Evolutionary conservation across 2,888 invertebrate genomes (phyloP), one percentile per base, ranked within the genome.

Genomic region (Neoaliturus tenellus): DNA sequence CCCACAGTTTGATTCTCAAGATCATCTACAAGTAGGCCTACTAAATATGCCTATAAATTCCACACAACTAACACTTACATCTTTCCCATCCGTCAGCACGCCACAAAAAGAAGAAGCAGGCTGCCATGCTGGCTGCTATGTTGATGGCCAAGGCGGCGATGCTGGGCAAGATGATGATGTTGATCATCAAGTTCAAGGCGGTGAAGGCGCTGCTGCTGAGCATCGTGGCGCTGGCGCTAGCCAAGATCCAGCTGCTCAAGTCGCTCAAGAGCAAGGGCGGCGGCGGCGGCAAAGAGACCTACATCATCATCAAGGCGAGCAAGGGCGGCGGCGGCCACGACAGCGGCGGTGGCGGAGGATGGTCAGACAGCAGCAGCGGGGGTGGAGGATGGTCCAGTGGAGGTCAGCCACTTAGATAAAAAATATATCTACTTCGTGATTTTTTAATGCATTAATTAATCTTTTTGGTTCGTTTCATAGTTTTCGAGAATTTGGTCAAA

Each of bases 101-200:
- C 28, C 58, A 39, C 1, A 86, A 88, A 35, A 90, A 69, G 71
- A 71, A 93, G 92, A 92, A 92, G 10, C 92, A 93, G 92, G 91
- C 93, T 91, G 92, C 92, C 85, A 93, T 93, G 92, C 91, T 93
- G 87, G 93, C 93, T 91, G 91, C 92, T 92, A 93, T 93, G 0
- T 92, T 93, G 92, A 92, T 92, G 91, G 93, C 93, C 31, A 91
- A 93, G 91, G 92, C 93, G 91, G 92, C 93, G 0, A 91, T 93
- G 90, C 92, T 94, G 89, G 92, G 93, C 67, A 93, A 93, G 89
- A 92, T 93, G 91, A 92, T 93, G 0, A 91, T 93, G 85, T 92
- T 93, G 91, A 88, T 94, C 82, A 91, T 93, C 0, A 94, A 93
- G 90, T 92, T 92, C 88, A 91, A 87, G 85, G 88, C 87, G 5